Evolutionary conservation across 2,888 invertebrate species (phyloP), one percentile per base, ranked within the genome.

Genomic region (Gasteruption jaculator): DNA sequence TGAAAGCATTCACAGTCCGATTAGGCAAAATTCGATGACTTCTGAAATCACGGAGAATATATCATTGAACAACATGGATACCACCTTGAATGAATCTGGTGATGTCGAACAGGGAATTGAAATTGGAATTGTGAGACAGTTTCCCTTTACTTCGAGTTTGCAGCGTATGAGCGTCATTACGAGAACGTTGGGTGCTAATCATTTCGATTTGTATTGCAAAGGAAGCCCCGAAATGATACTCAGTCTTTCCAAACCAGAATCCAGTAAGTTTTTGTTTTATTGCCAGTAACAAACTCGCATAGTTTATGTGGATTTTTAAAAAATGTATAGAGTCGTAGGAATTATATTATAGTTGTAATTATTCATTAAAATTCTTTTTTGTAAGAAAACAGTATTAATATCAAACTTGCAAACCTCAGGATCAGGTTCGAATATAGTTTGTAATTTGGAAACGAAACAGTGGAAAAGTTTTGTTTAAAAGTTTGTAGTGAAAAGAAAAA

Each of bases 211-310:
- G 0, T 95, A 85, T 68, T 88, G 87, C 60, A 95, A 96, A 71
- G 95, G 94, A 0, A 90, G 94, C 3, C 95, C 96, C 0, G 95
- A 96, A 71, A 92, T 87, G 85, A 77, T 96, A 20, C 73, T 81
- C 14, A 85, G 86, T 3, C 76, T 95, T 7, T 91, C 90, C 37
- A 71, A 70, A 18, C 79, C 82, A 0, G 80, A 84, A n/a, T 81
- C 86, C 6, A 76, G 81, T 81, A 53, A 56, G 65, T 57, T 8
- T 18, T 39, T n/a, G 7, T 8, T 6, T n/a, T 11, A 27, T 6
- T 27, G 2, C 14, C 5, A 5, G 25, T 3, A 21, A 5, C 35
- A 12, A 5, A 11, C 11, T 3, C 22, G 14, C 33, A 19, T 27
- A n/a, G 3, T 4, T n/a, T 7, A n/a, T 3, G 2, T 19, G 8